These are phyloP conservation scores for Mareca penelope DNA, from an alignment of 2,797 vertebrate species.

Conservation along the genomic window DNA sequence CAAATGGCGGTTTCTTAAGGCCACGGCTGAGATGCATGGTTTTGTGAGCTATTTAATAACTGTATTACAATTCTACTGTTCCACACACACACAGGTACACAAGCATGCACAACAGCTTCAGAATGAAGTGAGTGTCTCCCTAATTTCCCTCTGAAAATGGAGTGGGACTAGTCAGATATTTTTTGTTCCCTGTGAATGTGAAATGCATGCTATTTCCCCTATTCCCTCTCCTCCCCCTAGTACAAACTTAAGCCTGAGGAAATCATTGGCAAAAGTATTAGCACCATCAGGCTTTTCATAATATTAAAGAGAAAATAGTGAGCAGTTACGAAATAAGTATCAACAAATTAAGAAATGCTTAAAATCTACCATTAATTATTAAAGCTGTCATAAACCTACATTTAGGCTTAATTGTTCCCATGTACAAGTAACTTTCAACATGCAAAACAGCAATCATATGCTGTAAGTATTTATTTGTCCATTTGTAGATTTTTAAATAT, in stretches of 20 bases:
- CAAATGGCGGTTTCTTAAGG: neutral
- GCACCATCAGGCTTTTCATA: neutral
- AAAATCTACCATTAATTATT: constrained; percentile 28
- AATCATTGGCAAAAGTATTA: neutral
- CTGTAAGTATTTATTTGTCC: constrained; percentile 34
- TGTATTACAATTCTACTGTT: neutral
- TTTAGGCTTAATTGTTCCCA: constrained; percentile 21
- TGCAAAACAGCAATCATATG: neutral
- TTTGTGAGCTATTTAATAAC: neutral
- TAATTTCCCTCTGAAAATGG: neutral
- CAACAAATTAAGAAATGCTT: constrained; percentile 43
- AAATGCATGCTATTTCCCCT: neutral
- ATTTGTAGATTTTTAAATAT: constrained; percentile 34
- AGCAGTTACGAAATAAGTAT: constrained; percentile 18
- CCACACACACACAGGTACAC: neutral
- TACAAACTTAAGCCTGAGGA: neutral
- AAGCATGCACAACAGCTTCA: neutral
- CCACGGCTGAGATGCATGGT: neutral
- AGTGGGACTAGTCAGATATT: neutral
- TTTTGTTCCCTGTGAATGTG: neutral
- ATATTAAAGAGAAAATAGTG: constrained; percentile 6
- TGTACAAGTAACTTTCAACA: constrained; percentile 7
- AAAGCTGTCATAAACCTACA: constrained; percentile 23
- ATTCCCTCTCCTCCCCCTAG: neutral
- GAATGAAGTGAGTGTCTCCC: neutral